Conservation (phyloP, 2,113 vertebrate genomes). For the Micronycteris hirsuta region DNA sequence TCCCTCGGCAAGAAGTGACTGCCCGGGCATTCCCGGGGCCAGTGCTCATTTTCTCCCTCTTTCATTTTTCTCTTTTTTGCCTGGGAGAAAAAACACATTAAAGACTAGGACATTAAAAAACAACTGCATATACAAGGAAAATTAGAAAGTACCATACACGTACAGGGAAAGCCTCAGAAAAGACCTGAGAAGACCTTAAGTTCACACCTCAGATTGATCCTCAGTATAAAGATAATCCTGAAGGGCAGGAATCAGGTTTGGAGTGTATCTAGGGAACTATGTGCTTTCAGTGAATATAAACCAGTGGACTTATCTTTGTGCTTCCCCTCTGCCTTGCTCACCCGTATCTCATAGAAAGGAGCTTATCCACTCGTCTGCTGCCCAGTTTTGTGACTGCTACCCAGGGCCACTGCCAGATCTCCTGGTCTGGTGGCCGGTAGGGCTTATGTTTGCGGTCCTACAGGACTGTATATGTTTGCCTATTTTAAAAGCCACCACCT, state of each 20-base stretch:
- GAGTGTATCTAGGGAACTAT: background rate
- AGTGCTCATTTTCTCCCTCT: background rate
- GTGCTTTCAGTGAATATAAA: background rate
- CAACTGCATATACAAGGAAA: background rate
- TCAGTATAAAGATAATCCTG: background rate
- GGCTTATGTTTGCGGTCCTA: background rate
- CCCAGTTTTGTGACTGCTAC: background rate
- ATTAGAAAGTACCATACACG: background rate
- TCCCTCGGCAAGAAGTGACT: background rate
- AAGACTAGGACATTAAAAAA: background rate
- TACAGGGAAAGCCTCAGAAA: background rate
- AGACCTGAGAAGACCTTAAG: background rate
- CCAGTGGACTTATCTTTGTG: background rate
- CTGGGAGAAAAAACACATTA: background rate
- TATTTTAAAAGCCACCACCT: background rate
- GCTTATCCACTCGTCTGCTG: background rate
- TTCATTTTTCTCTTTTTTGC: background rate
- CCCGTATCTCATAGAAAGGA: background rate
- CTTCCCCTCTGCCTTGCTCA: background rate
- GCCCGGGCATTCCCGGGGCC: background rate
- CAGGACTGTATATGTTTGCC: background rate
- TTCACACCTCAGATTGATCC: background rate
- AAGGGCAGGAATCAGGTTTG: background rate
- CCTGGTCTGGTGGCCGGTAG: background rate
- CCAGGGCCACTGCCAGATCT: background rate